Evolutionary conservation across 2,888 invertebrate species (phyloP).

Genomic region (Alentia gelatinosa): DNA sequence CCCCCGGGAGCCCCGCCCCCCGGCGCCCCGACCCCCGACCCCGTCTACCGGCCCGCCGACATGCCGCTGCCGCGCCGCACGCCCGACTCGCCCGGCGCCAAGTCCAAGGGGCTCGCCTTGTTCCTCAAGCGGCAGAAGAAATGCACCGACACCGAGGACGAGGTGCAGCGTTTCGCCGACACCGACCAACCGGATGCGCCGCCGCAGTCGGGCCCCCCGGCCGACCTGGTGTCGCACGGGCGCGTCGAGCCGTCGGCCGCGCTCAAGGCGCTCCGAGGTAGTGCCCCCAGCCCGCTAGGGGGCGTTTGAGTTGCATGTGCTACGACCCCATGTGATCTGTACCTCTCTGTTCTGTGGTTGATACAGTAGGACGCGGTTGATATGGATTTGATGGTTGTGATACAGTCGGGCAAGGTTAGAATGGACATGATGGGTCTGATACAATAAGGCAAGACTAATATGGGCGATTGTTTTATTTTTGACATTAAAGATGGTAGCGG

Average conservation of each 20-base stretch:
- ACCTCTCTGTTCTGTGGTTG: too few species aligned
- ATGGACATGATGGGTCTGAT: too few species aligned
- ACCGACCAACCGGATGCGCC: constrained; percentile 18
- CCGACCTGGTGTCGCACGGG: constrained; percentile 10
- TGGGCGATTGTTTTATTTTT: too few species aligned
- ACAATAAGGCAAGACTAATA: too few species aligned
- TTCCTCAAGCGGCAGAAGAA: constrained; percentile 47
- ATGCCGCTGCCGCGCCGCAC: not conserved
- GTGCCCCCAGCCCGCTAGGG: not conserved
- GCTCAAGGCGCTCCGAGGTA: constrained; percentile 29
- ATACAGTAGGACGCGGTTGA: too few species aligned
- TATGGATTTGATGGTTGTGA: too few species aligned
- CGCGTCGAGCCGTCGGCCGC: not conserved
- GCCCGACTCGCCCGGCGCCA: constrained; percentile 43
- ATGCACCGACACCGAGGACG: constrained; percentile 34
- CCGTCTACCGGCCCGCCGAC: not conserved
- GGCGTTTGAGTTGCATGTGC: too few species aligned
- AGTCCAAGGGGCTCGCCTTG: constrained; percentile 45
- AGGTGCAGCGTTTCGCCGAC: constrained; percentile 3
- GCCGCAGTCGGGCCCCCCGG: constrained; percentile 22
- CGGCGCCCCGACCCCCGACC: not conserved
- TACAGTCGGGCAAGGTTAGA: too few species aligned
- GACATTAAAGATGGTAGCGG: too few species aligned
- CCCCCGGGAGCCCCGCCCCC: not conserved
- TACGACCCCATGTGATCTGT: too few species aligned